Conservation (phyloP, 2,888 invertebrate genomes). For the Iphiclides podalirius region DNA sequence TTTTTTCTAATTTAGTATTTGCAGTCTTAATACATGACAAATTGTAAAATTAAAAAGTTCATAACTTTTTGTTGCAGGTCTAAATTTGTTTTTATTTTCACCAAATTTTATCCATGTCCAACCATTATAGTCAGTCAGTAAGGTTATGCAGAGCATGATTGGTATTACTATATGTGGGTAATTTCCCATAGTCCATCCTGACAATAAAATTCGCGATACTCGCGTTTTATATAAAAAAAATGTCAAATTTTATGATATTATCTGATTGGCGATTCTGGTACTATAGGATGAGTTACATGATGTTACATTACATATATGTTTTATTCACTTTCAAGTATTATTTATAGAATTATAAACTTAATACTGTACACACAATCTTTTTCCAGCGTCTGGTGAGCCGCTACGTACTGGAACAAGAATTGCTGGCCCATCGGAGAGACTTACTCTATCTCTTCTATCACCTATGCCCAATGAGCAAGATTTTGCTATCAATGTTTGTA, state of each 20-base stretch:
- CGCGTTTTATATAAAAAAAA: too few species aligned
- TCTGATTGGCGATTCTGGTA: constrained; percentile 1
- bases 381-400: constrained; percentile 64
- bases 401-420: constrained; percentile 48
- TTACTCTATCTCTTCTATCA: constrained; percentile 95
- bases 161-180: too few species aligned
- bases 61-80: constrained; percentile 7
- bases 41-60: neutral
- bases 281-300: neutral
- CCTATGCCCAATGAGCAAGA: constrained; percentile 99
- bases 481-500: constrained; percentile 98
- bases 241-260: neutral
- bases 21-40: neutral
- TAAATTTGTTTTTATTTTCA: constrained; percentile 1
- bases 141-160: too few species aligned
- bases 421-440: constrained; percentile 84
- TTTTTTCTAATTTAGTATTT: too few species aligned
- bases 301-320: neutral
- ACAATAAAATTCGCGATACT: too few species aligned
- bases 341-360: neutral
- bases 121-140: constrained; percentile 1
- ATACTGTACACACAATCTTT: constrained; percentile 1
- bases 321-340: neutral
- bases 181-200: too few species aligned
- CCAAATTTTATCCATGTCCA: neutral